phyloP scores from a whole-genome alignment of 2,113 vertebrate genomes.

The Hemichromis elongatus region DNA sequence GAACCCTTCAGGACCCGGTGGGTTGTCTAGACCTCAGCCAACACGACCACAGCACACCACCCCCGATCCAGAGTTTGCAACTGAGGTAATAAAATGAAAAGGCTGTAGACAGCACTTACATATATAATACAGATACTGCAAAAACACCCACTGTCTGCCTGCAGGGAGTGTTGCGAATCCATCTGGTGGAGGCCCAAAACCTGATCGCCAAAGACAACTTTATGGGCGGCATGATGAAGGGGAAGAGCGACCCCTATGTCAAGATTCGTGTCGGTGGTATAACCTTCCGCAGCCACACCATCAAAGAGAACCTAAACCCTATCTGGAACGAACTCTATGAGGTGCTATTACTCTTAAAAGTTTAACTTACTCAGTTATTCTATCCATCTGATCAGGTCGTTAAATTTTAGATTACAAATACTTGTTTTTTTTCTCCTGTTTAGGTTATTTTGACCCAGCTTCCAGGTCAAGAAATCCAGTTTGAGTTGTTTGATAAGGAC shows the following conservation, averaged over 20 bases:
- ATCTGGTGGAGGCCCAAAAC: slow-evolving; percentile 83
- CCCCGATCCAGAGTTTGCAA: slow-evolving; percentile 78
- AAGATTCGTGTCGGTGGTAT: slow-evolving; percentile 80
- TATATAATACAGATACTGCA: background rate
- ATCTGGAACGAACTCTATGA: slow-evolving; percentile 89
- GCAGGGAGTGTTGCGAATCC: slow-evolving; percentile 84
- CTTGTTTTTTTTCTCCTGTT: background rate
- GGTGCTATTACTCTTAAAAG: slow-evolving; percentile 49
- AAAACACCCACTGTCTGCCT: background rate
- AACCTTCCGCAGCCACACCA: slow-evolving; percentile 81
- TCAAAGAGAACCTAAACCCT: slow-evolving; percentile 88
- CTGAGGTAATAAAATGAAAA: slow-evolving; percentile 68
- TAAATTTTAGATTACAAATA: rapidly evolving
- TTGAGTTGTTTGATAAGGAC: slow-evolving; percentile 89
- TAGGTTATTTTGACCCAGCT: slow-evolving; percentile 82
- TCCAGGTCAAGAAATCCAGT: slow-evolving; percentile 86
- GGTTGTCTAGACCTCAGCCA: slow-evolving; percentile 53
- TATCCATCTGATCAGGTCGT: background rate
- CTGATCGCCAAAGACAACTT: slow-evolving; percentile 90
- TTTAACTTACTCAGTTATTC: background rate
- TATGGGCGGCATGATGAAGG: slow-evolving; percentile 85
- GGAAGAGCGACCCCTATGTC: slow-evolving; percentile 90
- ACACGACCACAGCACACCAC: slow-evolving; percentile 73
- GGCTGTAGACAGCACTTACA: background rate
- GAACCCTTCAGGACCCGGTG: slow-evolving; percentile 57